Percentiles rank a stretch among this genome's conserved stretches.
phyloP scores from a whole-genome alignment of 2,113 vertebrate genomes.

The Leptocoma aspasia region DNA sequence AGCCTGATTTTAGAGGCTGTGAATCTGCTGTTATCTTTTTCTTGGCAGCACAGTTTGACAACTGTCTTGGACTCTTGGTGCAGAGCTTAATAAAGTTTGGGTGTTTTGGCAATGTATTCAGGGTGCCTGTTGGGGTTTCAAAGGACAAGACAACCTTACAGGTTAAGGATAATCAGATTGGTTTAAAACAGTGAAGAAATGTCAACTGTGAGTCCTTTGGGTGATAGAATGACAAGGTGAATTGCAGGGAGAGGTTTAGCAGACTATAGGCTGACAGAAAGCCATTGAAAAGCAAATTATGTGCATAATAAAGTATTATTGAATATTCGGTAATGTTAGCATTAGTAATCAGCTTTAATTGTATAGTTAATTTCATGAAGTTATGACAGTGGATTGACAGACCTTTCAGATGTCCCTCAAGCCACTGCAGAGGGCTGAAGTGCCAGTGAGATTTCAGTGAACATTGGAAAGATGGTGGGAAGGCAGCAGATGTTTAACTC shows the following conservation, averaged over 20 bases:
- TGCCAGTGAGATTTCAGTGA: background rate
- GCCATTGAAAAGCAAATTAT: background rate
- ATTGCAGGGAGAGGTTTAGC: background rate
- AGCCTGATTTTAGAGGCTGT: background rate
- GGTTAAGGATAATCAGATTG: background rate
- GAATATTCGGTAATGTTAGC: background rate
- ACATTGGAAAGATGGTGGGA: background rate
- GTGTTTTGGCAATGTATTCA: background rate
- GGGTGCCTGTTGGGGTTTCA: background rate
- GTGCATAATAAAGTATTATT: background rate
- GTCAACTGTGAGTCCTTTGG: background rate
- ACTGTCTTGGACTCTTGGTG: background rate
- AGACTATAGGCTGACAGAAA: background rate
- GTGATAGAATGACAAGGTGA: background rate
- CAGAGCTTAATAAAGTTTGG: background rate
- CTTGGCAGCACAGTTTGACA: background rate
- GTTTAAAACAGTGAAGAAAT: background rate
- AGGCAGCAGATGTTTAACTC: background rate
- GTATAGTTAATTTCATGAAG: accelerated
- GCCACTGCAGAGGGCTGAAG: background rate
- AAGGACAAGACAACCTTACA: background rate
- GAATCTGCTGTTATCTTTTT: background rate
- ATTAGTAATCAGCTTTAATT: background rate
- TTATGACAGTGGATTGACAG: background rate
- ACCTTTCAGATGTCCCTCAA: background rate